phyloP scores from a whole-genome alignment of 2,113 vertebrate species.

The Equus przewalskii region DNA sequence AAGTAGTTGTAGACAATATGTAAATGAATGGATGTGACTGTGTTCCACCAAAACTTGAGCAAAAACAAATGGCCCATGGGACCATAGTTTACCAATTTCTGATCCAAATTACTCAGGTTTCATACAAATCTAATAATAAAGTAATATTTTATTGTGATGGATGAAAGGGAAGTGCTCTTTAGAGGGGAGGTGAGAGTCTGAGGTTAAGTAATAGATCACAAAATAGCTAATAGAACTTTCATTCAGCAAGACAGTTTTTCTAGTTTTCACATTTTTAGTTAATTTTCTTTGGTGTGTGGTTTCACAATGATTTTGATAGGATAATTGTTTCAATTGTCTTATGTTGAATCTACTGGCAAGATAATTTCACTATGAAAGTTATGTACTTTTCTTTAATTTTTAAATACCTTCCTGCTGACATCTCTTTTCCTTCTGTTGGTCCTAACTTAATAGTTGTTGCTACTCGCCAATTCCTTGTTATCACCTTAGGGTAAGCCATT shows the following conservation, averaged over 20 bases:
- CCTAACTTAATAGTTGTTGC: background rate
- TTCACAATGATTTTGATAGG: slow-evolving; percentile 35
- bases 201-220: background rate
- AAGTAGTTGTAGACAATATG: background rate
- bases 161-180: background rate
- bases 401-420: background rate
- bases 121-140: slow-evolving; percentile 26
- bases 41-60: background rate
- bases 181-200: background rate
- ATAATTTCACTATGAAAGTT: slow-evolving; percentile 26
- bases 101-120: slow-evolving; percentile 4
- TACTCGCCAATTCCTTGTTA: slow-evolving; percentile 7
- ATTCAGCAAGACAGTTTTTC: background rate
- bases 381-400: background rate
- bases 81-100: background rate
- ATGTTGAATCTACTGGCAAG: background rate
- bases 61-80: background rate
- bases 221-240: slow-evolving; percentile 33
- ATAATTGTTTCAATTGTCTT: slow-evolving; percentile 6
- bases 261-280: background rate
- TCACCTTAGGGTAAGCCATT: background rate
- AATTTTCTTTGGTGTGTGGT: background rate
- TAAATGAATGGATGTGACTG: background rate
- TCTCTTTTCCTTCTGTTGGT: background rate
- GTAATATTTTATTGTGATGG: background rate